phyloP scores from a whole-genome alignment of 2,113 vertebrate genomes.

The Ellobius talpinus region DNA sequence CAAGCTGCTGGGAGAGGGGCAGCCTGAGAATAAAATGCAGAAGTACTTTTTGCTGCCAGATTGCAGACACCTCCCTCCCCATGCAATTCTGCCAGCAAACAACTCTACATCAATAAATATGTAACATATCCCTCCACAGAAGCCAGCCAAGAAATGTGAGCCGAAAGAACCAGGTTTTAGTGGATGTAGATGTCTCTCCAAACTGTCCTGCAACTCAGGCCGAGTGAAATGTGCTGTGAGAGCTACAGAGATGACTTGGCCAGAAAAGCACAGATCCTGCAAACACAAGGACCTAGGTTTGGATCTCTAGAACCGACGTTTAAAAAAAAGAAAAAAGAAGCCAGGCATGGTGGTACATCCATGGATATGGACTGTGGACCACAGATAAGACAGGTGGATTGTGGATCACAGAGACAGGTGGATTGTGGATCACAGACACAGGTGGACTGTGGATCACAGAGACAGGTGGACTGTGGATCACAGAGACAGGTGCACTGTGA shows the following conservation, averaged over 20 bases:
- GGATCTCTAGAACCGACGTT: background rate
- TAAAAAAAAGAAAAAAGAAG: background rate
- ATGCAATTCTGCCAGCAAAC: constrained; percentile 58
- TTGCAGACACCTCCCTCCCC: constrained; percentile 20
- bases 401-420: too few relatives aligned
- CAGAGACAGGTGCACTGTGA: too few relatives aligned
- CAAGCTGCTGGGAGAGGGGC: constrained; percentile 67
- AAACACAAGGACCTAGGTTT: background rate
- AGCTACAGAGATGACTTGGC: background rate
- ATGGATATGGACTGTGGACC: background rate
- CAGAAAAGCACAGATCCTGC: too few relatives aligned
- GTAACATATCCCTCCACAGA: constrained; percentile 52
- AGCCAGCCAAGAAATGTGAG: constrained; percentile 55
- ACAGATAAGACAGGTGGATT: background rate
- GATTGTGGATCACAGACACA: too few relatives aligned
- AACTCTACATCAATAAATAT: constrained; percentile 61
- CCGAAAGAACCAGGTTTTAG: constrained; percentile 33
- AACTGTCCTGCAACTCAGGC: background rate
- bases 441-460: too few relatives aligned
- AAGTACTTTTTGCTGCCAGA: constrained; percentile 75
- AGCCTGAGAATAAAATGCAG: constrained; percentile 66
- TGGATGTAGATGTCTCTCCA: background rate
- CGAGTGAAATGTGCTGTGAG: background rate
- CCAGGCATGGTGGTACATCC: background rate
- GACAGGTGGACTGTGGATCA: too few relatives aligned